Evolutionary conservation across 2,113 vertebrate genomes (phyloP).

Genomic region (Archocentrus centrarchus): DNA sequence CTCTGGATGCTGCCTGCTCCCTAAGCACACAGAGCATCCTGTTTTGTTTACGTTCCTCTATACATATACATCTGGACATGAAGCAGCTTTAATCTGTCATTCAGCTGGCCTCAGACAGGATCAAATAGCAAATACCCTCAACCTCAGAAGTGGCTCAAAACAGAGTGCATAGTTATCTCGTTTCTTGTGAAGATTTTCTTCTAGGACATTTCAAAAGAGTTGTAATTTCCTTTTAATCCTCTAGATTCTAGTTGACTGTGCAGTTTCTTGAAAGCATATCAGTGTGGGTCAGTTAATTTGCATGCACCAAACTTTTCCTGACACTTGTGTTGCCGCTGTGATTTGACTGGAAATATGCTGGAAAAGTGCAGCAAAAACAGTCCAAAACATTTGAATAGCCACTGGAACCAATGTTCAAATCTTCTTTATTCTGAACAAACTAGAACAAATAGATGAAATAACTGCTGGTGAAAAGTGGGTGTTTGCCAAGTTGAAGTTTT

Average conservation of each 20-base stretch:
- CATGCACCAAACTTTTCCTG: not conserved
- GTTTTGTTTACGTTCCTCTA: conserved; percentile 22
- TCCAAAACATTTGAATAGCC: not conserved
- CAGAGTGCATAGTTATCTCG: not conserved
- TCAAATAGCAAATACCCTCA: conserved; percentile 19
- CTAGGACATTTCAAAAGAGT: not conserved
- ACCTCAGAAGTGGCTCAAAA: not conserved
- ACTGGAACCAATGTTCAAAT: not conserved
- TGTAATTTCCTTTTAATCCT: not conserved
- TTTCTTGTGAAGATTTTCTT: not conserved
- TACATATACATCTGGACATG: conserved; percentile 11
- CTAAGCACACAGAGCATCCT: not conserved
- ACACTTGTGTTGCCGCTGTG: not conserved
- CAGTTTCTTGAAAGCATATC: not conserved
- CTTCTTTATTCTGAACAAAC: not conserved
- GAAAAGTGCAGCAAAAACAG: not conserved
- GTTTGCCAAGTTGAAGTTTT: no score
- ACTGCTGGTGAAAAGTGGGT: no score
- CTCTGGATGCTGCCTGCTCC: not conserved
- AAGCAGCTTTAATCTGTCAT: conserved; percentile 13
- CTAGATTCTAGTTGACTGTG: no score
- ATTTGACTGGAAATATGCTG: not conserved
- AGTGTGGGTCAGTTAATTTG: not conserved
- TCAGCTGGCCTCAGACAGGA: conserved; percentile 15
- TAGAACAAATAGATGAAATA: no score